Base-by-base conservation (phyloP, 2,113 vertebrate species). In the Catharus minimus region DNA sequence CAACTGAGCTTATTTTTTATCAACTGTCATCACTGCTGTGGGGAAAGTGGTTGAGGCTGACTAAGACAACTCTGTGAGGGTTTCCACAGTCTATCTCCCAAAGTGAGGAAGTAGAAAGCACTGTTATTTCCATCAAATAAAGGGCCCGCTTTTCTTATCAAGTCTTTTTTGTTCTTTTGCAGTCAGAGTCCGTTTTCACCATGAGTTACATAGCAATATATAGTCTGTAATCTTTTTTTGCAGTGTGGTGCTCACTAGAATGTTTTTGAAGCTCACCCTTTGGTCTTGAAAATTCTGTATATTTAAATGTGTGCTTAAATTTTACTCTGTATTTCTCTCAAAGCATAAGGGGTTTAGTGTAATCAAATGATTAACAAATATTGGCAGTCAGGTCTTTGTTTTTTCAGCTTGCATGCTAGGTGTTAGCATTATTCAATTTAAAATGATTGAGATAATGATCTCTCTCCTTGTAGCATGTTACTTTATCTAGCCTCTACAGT, bases 371-470 rank as follows among this genome's bases (percentile, higher is more conserved):
- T 79, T 87, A 92, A 82, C 58, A 91, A 89, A 89, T 85, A 92
- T 44, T 92, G 82, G 78, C 85, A 82, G 62, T 27, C 69, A 62
- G 32, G 46, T 79, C 50, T 86, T 81, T 93, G 57, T 86, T 92
- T 94, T 92, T 57, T 79, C 67, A 76, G 74, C 19, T 79, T 78
- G 47, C 55, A 55, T 76, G 64, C 38, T 66, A 85, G 74, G 30
- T 69, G 47, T 85, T 89, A 65, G 43, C 23, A 66, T 50, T 62
- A 85, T 82, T 95, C 58, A 73, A 36, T 92, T 94, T 89, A 27
- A 92, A 94, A 89, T 58, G 23, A 20, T 20, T 79, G 62, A 85
- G 86, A 91, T 92, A 89, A 85, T 30, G 30, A 91, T 93, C 81
- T 79, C 12, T 78, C 20, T 78, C 38, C 53, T 69, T 68, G 38